Percentiles rank a stretch among this genome's conserved stretches.
Conservation (phyloP, 2,797 vertebrate species). For the Squalus acanthias region DNA sequence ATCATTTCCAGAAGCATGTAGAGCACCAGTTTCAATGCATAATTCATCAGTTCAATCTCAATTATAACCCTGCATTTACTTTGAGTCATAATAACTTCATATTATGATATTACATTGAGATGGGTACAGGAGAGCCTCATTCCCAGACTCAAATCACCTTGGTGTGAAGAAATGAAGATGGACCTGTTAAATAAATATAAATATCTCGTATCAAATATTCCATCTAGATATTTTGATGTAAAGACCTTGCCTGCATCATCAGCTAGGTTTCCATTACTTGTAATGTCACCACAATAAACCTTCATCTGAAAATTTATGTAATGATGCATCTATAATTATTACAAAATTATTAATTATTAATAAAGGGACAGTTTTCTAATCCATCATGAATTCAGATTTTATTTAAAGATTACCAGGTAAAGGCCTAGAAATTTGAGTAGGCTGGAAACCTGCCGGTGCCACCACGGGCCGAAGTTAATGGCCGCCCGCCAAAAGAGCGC, state of each 20-base stretch:
- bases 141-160: neutral
- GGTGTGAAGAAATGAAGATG: neutral
- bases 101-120: neutral
- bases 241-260: neutral
- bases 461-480: no score
- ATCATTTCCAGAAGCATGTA: neutral
- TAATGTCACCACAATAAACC: neutral
- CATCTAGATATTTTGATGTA: neutral
- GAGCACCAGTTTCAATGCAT: neutral
- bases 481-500: no score
- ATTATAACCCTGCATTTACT: neutral
- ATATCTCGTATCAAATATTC: neutral
- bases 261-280: neutral
- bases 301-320: neutral
- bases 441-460: no score
- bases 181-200: neutral
- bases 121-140: neutral
- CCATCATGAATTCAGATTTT: neutral
- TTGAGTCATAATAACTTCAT: neutral
- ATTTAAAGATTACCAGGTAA: neutral
- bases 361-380: neutral
- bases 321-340: neutral
- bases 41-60: conserved; percentile 21
- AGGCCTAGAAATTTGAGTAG: no score
- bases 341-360: neutral